Base-by-base conservation (phyloP, 1,140 invertebrate species). In the Bradynema listronoti region DNA sequence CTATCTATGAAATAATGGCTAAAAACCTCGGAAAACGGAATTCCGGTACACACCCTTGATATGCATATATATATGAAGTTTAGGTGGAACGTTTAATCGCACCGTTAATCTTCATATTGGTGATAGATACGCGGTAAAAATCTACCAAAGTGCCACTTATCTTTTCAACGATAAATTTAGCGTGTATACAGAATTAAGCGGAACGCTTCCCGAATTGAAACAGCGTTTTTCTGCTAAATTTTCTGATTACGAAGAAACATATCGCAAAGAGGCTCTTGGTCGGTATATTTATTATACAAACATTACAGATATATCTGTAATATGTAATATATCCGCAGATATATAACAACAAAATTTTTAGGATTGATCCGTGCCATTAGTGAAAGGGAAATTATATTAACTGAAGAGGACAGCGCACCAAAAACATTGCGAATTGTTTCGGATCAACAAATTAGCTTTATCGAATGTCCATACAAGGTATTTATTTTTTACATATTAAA, bases 91-190 rank as follows among this genome's bases (percentile, higher is more conserved):
- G 2, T 55, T 55, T 27, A 61, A 60, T 42, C 63, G 55, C 11
- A 61, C 67, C 4, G 47, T 46, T 39, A 71, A n/a, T 42, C 39
- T 60, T 16, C 66, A 54, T 59, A 22, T 58, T 24, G 66, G 67
- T 7, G 66, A 68, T 39, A 49, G 56, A 9, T 66, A 69, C 49
- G 39, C 55, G 9, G 80, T 91, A 11, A 82, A 81, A 11, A 84
- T 94, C 24, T 83, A 82, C 56, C 89, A 91, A 78, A 83, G 83
- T 62, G 93, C 87, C 73, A 79, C 85, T 53, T 91, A 91, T 0
- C 82, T 90, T 14, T 87, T 90, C 24, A 41, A 29, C 7, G 91
- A 88, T 73, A 88, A 90, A 73, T 88, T 91, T 79, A 78, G 93
- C 30, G 83, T 90, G 4, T 59, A 68, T n/a, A 84, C 86, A 0